Base-by-base conservation (phyloP, 1,140 invertebrate genomes). In the Papilio glaucus region DNA sequence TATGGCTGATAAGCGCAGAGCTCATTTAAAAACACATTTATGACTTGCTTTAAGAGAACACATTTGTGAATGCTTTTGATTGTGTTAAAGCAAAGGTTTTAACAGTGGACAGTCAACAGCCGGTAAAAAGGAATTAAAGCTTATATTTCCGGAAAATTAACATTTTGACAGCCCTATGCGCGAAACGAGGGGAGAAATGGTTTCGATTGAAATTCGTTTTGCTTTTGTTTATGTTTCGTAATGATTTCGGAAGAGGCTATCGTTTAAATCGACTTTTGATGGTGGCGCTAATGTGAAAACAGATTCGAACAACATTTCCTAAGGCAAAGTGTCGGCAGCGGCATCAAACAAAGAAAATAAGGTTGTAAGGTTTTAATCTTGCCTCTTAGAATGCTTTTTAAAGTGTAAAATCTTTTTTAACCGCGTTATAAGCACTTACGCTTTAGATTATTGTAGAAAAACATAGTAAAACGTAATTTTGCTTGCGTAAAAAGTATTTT, bases 151-250 rank as follows among this genome's bases (percentile, higher is more conserved):
- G n/a, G n/a, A n/a, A n/a, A n/a, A n/a, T n/a, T n/a, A n/a, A n/a
- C n/a, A n/a, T n/a, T 10, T 18, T 39, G 62, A 12, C 62, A 65
- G 37, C 62, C 62, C 62, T 65, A 24, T 4, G 10, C 18, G 6
- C n/a, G 1, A 39, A 65, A 8, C 15, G 62, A 65, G 9, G 37
- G 62, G 62, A 39, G 37, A 65, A 39, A 65, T 39, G 29, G 15
- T 65, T 65, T 39, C 62, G 62, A 65, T 65, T 65, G 62, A 65
- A 65, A 39, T 65, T 65, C 15, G 33, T 65, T 65, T 65, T 65
- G 37, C 8, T 65, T 37, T 21, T 65, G 62, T 65, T 65, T 37
- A 39, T 65, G 8, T 33, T 39, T 37, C 10, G 39, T 65, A 65
- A 65, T 65, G 37, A 39, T 65, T 39, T 65, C 61, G 61, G 61